A percentile compares a stretch with the other conserved stretches of the same genome.
These are phyloP conservation scores for Drosophila melanogaster DNA, from an alignment of 1,140 invertebrate genomes.

Conservation along the genomic window Release_6_plus_ISO1_MT NT_033777.3:10942001-10942500, in stretches of 20 bases:
- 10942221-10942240: constrained; percentile 45
- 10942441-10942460: no score
- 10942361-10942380: no score
- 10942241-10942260: constrained; percentile 18
- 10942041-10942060: constrained; percentile 78
- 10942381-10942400: background rate
- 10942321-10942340: background rate
- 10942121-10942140: constrained; percentile 42
- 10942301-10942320: background rate
- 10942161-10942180: constrained; percentile 55
- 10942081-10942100: constrained; percentile 41
- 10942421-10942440: no score
- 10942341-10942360: no score
- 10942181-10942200: constrained; percentile 73
- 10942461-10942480: background rate
- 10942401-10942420: background rate
- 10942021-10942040: constrained; percentile 77
- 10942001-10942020: constrained; percentile 63
- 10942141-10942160: constrained; percentile 36
- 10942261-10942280: background rate
- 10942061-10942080: constrained; percentile 79
- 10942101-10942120: constrained; percentile 29
- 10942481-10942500: background rate
- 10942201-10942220: constrained; percentile 39
- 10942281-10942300: background rate